Evolutionary conservation across 92 coral and sea anemone species (phyloP), one percentile per base, ranked within the genome.

Genomic region (Parazoanthus swiftii): DNA sequence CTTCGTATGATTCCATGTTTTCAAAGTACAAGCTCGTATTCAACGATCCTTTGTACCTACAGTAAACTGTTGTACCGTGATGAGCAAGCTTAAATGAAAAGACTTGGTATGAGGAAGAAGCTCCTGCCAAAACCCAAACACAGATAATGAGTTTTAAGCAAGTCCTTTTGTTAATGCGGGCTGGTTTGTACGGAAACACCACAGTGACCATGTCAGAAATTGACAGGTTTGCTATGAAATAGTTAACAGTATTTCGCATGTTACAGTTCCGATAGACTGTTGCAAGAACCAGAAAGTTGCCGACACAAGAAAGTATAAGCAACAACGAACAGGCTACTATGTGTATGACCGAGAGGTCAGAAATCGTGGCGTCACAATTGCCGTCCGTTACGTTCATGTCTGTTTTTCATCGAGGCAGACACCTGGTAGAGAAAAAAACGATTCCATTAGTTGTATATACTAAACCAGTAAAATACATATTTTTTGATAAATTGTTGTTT

Each of bases 241-340:
- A 77, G 65, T 77, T 77, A 14, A 77, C 63, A 23, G 81, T 77
- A 10, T 77, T 46, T 77, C 81, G 58, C 81, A 77, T 77, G 81
- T 77, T 77, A 6, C 51, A 16, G 29, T 77, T 44, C 59, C 33
- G 63, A 25, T 77, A 77, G 59, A 77, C 26, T 37, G 59, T 23
- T 3, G 33, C 81, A 77, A 77, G 18, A 20, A 77, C 81, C 58
- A 77, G 58, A 4, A 11, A 6, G 59, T 77, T 77, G 15, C 56
- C 81, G 20, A 18, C 33, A 77, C 51, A 77, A n/a, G 81, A 21
- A 36, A 77, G 59, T 6, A 77, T 21, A 6, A 77, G 59, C 36
- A 77, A 25, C 14, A 44, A n/a, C 37, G 37, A 77, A 20, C 81
- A 77, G 59, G 59, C 63, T 8, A 77, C 63, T 44, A 46, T 77